These are phyloP conservation scores for Pelodiscus sinensis DNA, from an alignment of 2,113 vertebrate genomes.

Conservation along the genomic window DNA sequence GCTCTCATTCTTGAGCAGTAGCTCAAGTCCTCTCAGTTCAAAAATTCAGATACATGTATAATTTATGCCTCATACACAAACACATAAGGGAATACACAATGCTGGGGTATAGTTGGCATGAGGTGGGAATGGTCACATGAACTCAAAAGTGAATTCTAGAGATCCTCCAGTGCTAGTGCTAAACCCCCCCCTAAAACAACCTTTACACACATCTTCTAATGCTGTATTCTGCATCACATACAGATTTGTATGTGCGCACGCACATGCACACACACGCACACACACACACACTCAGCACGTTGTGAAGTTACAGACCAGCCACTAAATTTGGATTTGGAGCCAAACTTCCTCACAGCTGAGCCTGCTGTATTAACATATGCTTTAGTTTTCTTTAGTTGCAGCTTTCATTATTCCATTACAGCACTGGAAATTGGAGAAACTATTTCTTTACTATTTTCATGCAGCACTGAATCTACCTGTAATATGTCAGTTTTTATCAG, in stretches of 20 bases:
- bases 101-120: background rate
- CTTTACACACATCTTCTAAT: background rate
- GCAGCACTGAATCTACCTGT: background rate
- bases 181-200: background rate
- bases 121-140: background rate
- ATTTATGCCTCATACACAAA: background rate
- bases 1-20: slow-evolving; percentile 21
- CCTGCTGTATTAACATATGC: background rate
- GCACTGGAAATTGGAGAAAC: too few species aligned
- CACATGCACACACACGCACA: background rate
- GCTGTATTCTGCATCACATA: background rate
- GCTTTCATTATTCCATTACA: too few species aligned
- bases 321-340: background rate
- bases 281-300: background rate
- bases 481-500: background rate
- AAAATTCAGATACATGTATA: slow-evolving; percentile 40
- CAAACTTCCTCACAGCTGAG: background rate
- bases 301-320: background rate
- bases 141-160: slow-evolving; percentile 10
- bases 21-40: slow-evolving; percentile 43
- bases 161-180: slow-evolving; percentile 3
- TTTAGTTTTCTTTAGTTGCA: too few species aligned
- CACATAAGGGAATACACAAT: background rate
- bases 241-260: background rate
- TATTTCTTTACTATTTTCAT: too few species aligned